Base-by-base conservation (phyloP, 1,140 invertebrate species). In the Globodera rostochiensis region DNA sequence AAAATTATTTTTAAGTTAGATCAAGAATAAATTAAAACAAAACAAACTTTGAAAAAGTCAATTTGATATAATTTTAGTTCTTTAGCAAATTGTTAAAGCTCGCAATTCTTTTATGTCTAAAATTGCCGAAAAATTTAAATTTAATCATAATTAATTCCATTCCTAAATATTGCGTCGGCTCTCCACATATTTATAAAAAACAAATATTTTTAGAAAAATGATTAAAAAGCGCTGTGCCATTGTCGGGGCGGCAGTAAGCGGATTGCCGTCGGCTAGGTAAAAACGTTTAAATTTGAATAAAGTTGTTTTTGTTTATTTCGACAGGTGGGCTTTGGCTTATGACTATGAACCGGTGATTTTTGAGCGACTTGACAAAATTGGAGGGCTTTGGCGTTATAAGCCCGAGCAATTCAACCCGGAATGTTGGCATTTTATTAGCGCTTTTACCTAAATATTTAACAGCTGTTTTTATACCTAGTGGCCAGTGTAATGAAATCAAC, bases 291-390 rank as follows among this genome's bases (percentile, higher is more conserved):
- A 64, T 19, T 73, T 3, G 75, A 21, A 9, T 53, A 75, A 77
- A 66, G 6, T 69, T 6, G 19, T 76, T 5, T 15, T 0, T n/a
- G 7, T 9, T 66, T 73, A n/a, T 49, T 49, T n/a, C 7, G 9
- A 53, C n/a, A 79, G 77, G 45, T 87, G 86, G 46, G 91, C 84
- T 13, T 50, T 83, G 25, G 71, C 83, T 21, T 88, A 86, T 71
- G 79, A 70, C 25, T 67, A 47, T 21, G 79, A 80, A 69, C 84
- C 79, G 25, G 87, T 86, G 49, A 90, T 90, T 80, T 77, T 91
- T 73, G 91, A 92, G 80, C 88, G 91, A 76, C 86, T 84, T 2
- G 70, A 91, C 67, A 81, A 86, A 50, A 86, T 90, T 0, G 90
- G 90, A 47, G 90, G 90, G n/a, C 73, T 90, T 13, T 90, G 90